Base-by-base conservation (phyloP, 1,140 invertebrate genomes). In the Brevipalpus yothersi region DNA sequence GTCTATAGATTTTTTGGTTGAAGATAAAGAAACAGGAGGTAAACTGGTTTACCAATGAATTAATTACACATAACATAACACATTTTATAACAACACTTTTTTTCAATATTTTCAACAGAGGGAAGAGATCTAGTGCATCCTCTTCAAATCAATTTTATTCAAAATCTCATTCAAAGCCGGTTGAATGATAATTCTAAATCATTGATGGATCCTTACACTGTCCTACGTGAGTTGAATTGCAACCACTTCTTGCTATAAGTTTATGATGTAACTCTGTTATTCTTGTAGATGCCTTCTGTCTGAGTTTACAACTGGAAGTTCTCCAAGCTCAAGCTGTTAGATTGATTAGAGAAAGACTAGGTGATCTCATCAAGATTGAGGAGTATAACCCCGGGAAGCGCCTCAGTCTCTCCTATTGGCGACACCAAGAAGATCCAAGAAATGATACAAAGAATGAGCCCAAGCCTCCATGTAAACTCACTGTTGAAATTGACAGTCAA, bases 11-110 rank as follows among this genome's bases (percentile, higher is more conserved):
- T 84, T 97, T 66, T 73, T 97, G 3, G 92, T 98, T 4, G 88
- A 94, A 69, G 93, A 97, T 68, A 84, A 84, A 71, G 91, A 97
- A 74, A 95, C 91, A 58, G 90, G 92, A 68, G 81, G 82, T 83
- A 72, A 66, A 67, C 63, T 41, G 31, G 60, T 56, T 58, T 47
- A 53, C 21, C 7, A 55, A 39, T 40, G 15, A 53, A 31, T 57
- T 53, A 43, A 8, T n/a, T n/a, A n/a, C n/a, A n/a, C n/a, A 31
- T 3, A 31, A 31, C 31, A 31, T 31, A 31, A 5, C 31, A 31
- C 31, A 31, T 5, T 31, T 31, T 53, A 21, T 17, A 4, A 21
- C 4, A 31, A 19, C 3, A 11, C 11, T 17, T 31, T 57, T 57
- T 0, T 49, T 23, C 39, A 31, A 47, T 5, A 47, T 5, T 23